Conservation (phyloP, 2,113 vertebrate genomes). For the Callocephalon fimbriatum region DNA sequence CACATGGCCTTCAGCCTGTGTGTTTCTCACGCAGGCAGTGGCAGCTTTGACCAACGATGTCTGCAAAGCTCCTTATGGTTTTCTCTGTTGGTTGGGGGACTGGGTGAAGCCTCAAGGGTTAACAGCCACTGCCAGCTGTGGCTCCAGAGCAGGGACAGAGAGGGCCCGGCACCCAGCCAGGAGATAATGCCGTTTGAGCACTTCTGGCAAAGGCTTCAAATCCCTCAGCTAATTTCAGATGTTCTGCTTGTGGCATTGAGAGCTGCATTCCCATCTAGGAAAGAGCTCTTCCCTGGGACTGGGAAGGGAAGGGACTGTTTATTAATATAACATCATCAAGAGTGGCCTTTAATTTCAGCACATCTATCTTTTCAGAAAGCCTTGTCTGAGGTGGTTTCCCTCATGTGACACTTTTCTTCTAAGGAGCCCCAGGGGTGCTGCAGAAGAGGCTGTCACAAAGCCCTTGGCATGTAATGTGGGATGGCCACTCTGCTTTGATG, state of each 20-base stretch:
- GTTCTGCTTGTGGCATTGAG: background rate
- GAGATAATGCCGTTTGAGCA: background rate
- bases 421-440: background rate
- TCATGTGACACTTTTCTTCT: background rate
- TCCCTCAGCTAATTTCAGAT: conserved; percentile 10
- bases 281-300: background rate
- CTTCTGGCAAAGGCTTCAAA: conserved; percentile 55
- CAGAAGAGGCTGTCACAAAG: background rate
- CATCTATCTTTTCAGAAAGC: background rate
- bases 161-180: background rate
- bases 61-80: background rate
- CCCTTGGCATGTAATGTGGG: accelerated
- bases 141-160: background rate
- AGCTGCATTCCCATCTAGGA: background rate
- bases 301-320: background rate
- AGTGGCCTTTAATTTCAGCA: background rate
- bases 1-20: background rate
- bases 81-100: accelerated
- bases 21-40: background rate
- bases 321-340: background rate
- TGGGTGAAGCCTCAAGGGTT: background rate
- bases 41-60: background rate
- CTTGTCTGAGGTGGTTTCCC: background rate
- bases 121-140: background rate
- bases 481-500: background rate